phyloP scores from a whole-genome alignment of 2,888 invertebrate genomes.

The Lasioglossum calceatum region DNA sequence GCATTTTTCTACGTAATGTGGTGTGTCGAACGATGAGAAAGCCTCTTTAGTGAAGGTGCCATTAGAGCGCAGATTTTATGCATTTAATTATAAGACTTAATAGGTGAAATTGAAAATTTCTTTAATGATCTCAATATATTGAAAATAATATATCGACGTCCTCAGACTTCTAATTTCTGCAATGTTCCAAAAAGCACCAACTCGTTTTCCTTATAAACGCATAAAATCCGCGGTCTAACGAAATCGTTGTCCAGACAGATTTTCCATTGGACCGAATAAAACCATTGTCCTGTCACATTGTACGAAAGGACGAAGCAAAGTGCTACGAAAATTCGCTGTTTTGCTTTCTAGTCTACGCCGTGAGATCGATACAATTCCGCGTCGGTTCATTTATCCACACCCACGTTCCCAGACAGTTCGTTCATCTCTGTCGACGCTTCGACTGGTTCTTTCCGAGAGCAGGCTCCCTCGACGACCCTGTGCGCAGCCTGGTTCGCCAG shows the following conservation, averaged over 20 bases:
- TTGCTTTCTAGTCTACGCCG: not conserved
- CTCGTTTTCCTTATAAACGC: too few relatives aligned
- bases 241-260: too few relatives aligned
- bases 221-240: too few relatives aligned
- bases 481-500: slow-evolving; percentile 75
- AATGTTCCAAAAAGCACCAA: not conserved
- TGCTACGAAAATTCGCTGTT: slow-evolving; percentile 17
- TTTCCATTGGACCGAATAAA: too few relatives aligned
- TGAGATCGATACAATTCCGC: slow-evolving; percentile 40
- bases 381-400: not conserved
- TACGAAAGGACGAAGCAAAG: slow-evolving; percentile 12
- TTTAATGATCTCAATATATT: not conserved
- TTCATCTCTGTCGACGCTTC: not conserved
- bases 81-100: not conserved
- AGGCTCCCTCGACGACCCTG: slow-evolving; percentile 68
- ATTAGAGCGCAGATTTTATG: not conserved
- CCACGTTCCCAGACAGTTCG: not conserved
- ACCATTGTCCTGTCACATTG: not conserved
- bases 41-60: not conserved
- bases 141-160: not conserved
- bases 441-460: slow-evolving; percentile 26
- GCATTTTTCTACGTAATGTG: not conserved
- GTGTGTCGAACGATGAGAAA: not conserved
- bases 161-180: too few relatives aligned
- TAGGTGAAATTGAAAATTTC: not conserved